These are phyloP conservation scores for Eublepharis macularius DNA, from an alignment of 2,113 vertebrate genomes.

Conservation along the genomic window DNA sequence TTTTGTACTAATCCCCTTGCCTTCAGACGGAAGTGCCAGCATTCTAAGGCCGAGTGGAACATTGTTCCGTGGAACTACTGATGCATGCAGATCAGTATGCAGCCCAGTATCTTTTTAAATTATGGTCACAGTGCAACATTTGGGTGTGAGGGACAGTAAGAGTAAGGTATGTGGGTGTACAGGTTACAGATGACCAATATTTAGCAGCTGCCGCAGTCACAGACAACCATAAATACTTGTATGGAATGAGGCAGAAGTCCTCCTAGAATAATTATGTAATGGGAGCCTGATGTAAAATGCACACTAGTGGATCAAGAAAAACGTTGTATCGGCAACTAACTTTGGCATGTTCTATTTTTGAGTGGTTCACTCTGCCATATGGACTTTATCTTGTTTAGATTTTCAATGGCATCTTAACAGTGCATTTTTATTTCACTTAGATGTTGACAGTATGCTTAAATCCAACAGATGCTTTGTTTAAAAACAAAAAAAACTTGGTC, in stretches of 20 bases:
- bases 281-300: not conserved
- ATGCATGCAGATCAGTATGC: not conserved
- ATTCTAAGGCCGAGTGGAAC: not conserved
- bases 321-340: not conserved
- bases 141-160: not conserved
- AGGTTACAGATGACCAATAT: conserved; percentile 21
- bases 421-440: not conserved
- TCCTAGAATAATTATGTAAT: conserved; percentile 21
- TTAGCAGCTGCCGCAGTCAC: conserved; percentile 31
- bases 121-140: not conserved
- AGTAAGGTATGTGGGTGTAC: not conserved
- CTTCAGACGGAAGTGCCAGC: not conserved
- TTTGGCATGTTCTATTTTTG: not conserved
- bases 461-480: not conserved
- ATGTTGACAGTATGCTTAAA: not conserved
- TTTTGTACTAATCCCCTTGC: not conserved
- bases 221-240: conserved; percentile 11
- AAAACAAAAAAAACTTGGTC: conserved; percentile 52
- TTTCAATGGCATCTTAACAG: not conserved
- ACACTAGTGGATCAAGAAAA: conserved; percentile 12
- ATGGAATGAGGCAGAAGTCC: conserved; percentile 18
- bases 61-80: not conserved
- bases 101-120: not conserved
- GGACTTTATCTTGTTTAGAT: not conserved
- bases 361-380: not conserved